These are phyloP conservation scores for Apis dorsata DNA, from an alignment of 1,140 invertebrate genomes.

Conservation along the genomic window DNA sequence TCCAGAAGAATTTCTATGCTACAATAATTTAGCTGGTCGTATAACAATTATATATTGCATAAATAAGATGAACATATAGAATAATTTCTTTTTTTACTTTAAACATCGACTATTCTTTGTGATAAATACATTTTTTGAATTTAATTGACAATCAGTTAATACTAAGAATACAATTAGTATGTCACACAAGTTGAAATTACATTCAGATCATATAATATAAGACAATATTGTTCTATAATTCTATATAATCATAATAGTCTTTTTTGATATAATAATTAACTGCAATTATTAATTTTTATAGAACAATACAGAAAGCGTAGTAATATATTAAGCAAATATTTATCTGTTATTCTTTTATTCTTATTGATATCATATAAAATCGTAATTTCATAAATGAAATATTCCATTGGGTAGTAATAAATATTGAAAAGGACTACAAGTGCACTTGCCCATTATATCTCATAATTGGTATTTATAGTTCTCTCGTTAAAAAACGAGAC, in stretches of 20 bases:
- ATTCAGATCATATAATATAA: slow-evolving; percentile 24
- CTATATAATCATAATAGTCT: neutral
- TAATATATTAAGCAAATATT: slow-evolving; percentile 12
- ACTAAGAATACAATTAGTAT: slow-evolving; percentile 22
- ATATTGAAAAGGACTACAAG: slow-evolving; percentile 45
- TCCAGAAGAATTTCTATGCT: slow-evolving; percentile 1
- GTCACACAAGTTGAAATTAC: neutral
- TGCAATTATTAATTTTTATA: neutral
- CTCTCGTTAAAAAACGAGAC: neutral
- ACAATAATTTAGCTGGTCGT: neutral
- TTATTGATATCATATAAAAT: neutral
- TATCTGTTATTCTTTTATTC: neutral
- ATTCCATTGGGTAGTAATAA: neutral
- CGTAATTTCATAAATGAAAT: neutral
- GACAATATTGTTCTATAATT: neutral
- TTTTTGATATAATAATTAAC: neutral
- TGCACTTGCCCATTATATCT: slow-evolving; percentile 39
- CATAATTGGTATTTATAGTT: neutral
- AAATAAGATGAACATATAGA: neutral
- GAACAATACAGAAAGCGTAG: neutral
- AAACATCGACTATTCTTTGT: slow-evolving; percentile 36
- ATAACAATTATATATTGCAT: neutral
- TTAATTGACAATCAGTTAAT: slow-evolving; percentile 54
- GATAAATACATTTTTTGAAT: slow-evolving; percentile 14
- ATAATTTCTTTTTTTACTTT: neutral